Evolutionary conservation across 2,797 vertebrate species (phyloP).

Genomic region (Sphenopsis melanotis): DNA sequence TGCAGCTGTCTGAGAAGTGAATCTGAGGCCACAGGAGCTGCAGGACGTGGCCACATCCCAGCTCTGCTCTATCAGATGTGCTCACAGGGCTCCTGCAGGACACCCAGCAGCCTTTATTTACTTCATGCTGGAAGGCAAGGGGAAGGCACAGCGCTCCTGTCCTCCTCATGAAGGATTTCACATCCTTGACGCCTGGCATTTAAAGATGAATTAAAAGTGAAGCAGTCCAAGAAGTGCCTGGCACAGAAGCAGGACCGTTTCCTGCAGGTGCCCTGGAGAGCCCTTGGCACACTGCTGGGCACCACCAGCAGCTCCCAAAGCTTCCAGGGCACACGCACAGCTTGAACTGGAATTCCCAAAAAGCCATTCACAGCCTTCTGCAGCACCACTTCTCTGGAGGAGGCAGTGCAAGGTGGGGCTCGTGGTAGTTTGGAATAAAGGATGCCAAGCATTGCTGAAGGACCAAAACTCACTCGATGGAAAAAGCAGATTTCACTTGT

Average conservation of each 20-base stretch:
- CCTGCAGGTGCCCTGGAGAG: not conserved
- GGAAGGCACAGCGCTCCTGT: not conserved
- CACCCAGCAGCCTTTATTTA: not conserved
- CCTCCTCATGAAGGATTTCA: not conserved
- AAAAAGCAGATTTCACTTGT: not conserved
- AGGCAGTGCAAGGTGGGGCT: not conserved
- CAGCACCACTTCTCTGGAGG: not conserved
- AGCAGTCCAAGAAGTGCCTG: not conserved
- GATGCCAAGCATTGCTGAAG: not conserved
- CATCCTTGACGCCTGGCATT: not conserved
- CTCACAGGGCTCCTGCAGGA: not conserved
- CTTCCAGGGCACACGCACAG: not conserved
- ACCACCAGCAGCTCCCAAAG: not conserved
- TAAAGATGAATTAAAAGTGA: slow-evolving; percentile 22
- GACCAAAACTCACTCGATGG: not conserved
- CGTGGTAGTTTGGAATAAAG: not conserved
- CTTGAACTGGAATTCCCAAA: not conserved
- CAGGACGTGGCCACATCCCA: not conserved
- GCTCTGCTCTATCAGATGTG: rapidly evolving
- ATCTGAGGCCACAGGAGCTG: not conserved
- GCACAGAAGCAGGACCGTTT: not conserved
- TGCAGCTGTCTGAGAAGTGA: not conserved
- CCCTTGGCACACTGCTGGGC: not conserved
- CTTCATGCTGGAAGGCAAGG: not conserved
- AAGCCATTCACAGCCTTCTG: not conserved